These are phyloP conservation scores for Podabrus alpinus DNA, from an alignment of 2,888 invertebrate species.

Conservation along the genomic window DNA sequence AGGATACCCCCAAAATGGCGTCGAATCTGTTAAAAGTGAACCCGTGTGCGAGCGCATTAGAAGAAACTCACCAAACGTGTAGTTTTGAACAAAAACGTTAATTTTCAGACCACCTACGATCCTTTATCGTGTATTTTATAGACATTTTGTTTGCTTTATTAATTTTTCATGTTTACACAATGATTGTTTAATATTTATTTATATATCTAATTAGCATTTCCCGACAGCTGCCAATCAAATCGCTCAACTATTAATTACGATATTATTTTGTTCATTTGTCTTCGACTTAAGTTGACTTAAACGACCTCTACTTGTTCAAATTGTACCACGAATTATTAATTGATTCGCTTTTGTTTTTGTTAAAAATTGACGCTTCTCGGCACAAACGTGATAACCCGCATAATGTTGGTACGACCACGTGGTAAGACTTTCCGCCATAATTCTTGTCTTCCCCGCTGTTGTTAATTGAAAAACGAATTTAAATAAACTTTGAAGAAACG, in stretches of 20 bases:
- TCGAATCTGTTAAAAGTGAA: too few species aligned
- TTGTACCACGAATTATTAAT: not conserved
- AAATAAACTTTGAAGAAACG: not conserved
- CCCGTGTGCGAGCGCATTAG: not conserved
- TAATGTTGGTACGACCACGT: not conserved
- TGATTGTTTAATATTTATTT: not conserved
- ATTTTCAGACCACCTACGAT: not conserved
- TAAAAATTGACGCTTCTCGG: not conserved
- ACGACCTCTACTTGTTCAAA: not conserved
- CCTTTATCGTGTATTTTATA: not conserved
- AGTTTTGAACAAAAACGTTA: not conserved
- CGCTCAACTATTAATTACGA: slow-evolving; percentile 8
- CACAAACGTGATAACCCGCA: not conserved
- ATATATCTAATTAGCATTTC: slow-evolving; percentile 10
- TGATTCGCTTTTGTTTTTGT: not conserved
- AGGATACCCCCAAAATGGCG: not conserved
- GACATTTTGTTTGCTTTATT: slow-evolving; percentile 5
- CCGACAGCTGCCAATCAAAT: slow-evolving; percentile 16
- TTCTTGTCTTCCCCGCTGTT: too few species aligned
- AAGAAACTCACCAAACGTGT: not conserved
- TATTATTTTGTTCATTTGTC: not conserved
- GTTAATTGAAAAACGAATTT: not conserved
- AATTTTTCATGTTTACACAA: slow-evolving; percentile 13
- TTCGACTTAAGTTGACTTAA: slow-evolving; percentile 6
- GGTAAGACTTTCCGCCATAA: not conserved